Base-by-base conservation (phyloP, 2,113 vertebrate genomes). In the Tupaia tana region DNA sequence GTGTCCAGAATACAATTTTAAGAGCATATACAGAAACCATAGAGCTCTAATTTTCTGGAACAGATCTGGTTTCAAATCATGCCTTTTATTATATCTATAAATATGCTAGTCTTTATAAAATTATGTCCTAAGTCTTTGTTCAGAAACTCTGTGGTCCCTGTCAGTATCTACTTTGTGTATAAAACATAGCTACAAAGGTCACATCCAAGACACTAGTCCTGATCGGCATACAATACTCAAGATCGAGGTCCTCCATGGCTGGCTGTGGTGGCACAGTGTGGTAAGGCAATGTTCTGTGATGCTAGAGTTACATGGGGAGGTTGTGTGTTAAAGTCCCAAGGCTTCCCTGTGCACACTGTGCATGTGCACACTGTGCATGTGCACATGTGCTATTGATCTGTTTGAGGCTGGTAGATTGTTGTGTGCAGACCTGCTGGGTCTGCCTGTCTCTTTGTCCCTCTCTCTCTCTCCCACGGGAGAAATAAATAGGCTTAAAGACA, bases 61-160 rank as follows among this genome's bases (percentile, higher is more conserved):
- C 11, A 94, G 69, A 88, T 2, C 14, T 80, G 59, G 90, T 92
- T 96, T 96, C 85, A 96, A 93, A 93, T 88, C 83, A 71, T 96
- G 56, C 18, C 24, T 89, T 93, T 96, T 93, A 75, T 88, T 95
- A 91, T 54, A 24, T 1, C 19, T 34, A 83, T 31, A 86, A 88
- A 81, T 94, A 83, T 29, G 27, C 83, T 59, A 74, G 10, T 74
- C 64, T 86, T 92, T 91, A 83, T 95, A 90, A 89, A 97, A 91
- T 80, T 85, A 66, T 64, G 59, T 80, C 13, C 64, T 93, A 73
- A 77, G 29, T 59, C 24, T 95, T 92, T 95, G 81, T 93, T 96
- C 56, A 91, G 80, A 86, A 96, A 94, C 93, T 70, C 70, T 67
- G 15, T 63, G 18, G 29, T 73, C 31, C 75, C 69, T 73, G 52